Evolutionary conservation across 1,140 invertebrate genomes (phyloP).

Genomic region (Eurosta solidaginis): DNA sequence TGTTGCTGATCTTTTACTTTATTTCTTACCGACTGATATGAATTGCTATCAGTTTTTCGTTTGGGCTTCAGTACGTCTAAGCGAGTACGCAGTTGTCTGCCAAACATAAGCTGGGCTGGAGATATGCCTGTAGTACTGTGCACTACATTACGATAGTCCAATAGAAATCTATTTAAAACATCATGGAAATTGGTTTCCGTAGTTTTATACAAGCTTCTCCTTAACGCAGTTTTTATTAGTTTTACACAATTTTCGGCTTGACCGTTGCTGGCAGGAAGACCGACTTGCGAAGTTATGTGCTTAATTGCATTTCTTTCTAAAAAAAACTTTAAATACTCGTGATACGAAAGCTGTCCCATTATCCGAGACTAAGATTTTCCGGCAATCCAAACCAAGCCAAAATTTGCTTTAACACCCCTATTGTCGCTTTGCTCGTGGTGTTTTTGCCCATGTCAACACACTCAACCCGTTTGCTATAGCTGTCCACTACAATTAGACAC

Average conservation of each 20-base stretch:
- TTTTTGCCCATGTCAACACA: no score
- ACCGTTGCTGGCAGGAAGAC: no score
- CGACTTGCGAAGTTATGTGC: no score
- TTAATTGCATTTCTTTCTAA: no score
- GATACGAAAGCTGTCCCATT: background rate
- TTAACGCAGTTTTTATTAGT: background rate
- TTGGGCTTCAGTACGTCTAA: background rate
- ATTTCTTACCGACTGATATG: no score
- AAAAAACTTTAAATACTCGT: background rate
- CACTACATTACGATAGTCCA: no score
- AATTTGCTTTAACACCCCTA: no score
- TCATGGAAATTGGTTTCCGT: background rate
- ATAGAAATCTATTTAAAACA: background rate
- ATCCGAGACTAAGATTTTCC: no score
- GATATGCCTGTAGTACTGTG: no score
- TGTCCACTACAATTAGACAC: conserved; percentile 21
- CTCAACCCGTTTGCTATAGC: no score
- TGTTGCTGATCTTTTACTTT: background rate
- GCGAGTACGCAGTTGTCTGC: background rate
- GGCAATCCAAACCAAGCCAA: no score
- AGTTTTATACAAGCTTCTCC: background rate
- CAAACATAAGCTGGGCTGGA: background rate
- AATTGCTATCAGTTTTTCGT: background rate
- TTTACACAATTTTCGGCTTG: background rate
- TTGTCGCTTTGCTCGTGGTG: no score